These are phyloP conservation scores for Actenoides hombroni DNA, from an alignment of 2,113 vertebrate genomes.

Conservation along the genomic window DNA sequence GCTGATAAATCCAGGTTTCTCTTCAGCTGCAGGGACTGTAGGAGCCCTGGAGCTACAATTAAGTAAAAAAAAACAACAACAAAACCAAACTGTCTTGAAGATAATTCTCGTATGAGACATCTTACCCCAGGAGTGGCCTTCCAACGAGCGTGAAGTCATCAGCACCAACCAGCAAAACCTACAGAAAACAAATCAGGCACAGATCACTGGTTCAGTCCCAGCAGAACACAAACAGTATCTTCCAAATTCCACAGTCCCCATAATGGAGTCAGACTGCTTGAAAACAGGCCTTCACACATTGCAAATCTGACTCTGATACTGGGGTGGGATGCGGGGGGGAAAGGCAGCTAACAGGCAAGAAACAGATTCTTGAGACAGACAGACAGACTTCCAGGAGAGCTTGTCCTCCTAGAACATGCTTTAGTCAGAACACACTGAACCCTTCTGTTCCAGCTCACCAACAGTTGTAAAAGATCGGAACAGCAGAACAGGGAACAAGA, in stretches of 20 bases:
- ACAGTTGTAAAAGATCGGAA: background rate
- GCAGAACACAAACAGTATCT: background rate
- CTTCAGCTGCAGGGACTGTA: background rate
- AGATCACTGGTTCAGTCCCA: background rate
- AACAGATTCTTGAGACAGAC: background rate
- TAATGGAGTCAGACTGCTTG: background rate
- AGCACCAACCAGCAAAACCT: conserved; percentile 87
- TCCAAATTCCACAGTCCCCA: background rate
- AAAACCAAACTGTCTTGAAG: background rate
- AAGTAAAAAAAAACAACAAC: background rate
- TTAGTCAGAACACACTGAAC: conserved; percentile 16
- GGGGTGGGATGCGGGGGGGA: background rate
- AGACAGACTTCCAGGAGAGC: background rate
- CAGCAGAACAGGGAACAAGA: background rate
- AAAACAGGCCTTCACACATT: background rate
- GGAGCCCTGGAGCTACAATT: background rate
- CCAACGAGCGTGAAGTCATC: conserved; percentile 85
- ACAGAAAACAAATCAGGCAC: background rate
- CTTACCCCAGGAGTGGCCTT: conserved; percentile 84
- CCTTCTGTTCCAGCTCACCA: background rate
- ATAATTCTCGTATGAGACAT: background rate
- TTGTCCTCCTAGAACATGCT: background rate
- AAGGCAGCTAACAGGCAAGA: background rate
- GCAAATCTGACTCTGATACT: background rate
- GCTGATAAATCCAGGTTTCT: background rate